Conservation (phyloP, 2,888 invertebrate species). For the Omphaloscelis lunosa region DNA sequence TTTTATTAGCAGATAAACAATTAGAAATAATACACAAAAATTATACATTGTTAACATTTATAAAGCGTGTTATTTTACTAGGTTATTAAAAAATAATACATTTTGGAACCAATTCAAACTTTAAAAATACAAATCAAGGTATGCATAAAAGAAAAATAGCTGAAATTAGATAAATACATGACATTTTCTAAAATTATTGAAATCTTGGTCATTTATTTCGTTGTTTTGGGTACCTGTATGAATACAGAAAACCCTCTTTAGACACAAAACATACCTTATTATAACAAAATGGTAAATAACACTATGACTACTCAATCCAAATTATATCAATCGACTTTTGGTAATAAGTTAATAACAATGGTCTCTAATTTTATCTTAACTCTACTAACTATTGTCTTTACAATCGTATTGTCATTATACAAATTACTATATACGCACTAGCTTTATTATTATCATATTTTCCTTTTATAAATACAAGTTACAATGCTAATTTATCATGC, state of each 20-base stretch:
- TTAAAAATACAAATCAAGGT: neutral
- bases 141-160: neutral
- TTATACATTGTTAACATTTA: neutral
- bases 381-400: conserved; percentile 79
- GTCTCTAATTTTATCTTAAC: conserved; percentile 77
- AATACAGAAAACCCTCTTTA: conserved; percentile 26
- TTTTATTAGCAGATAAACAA: conserved; percentile 2
- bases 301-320: conserved; percentile 14
- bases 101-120: neutral
- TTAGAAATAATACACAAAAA: neutral
- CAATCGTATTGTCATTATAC: conserved; percentile 79
- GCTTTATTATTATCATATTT: conserved; percentile 58
- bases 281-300: neutral
- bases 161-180: neutral
- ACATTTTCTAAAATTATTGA: conserved; percentile 15
- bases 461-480: conserved; percentile 60
- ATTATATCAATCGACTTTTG: conserved; percentile 51
- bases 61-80: conserved; percentile 29
- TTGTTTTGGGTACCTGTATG: conserved; percentile 49
- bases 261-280: neutral
- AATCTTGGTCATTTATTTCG: conserved; percentile 62
- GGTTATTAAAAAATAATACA: neutral
- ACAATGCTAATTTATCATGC: conserved; percentile 47
- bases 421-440: conserved; percentile 66
- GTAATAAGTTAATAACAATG: conserved; percentile 70